Evolutionary conservation across 2,113 vertebrate genomes (phyloP), one percentile per base, ranked within the genome.

Genomic region (Cephalophus harveyi): DNA sequence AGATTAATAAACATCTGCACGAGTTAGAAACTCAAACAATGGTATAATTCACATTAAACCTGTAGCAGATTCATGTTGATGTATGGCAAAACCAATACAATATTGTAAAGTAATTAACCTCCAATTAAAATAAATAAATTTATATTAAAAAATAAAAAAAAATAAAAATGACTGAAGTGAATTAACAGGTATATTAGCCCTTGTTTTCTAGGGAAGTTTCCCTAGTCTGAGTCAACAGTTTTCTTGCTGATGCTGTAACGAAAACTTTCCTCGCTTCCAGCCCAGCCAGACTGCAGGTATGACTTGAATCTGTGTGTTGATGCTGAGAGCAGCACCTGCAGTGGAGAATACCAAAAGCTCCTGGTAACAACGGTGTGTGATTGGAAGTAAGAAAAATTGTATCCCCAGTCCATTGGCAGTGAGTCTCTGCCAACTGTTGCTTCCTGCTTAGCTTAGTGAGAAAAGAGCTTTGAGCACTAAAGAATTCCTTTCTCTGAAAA

Each of bases 231-330:
- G 76, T 97, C 3, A 6, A 52, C 60, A 50, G 6, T 3, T 50
- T 96, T 95, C 71, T 7, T 46, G 2, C 6, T 48, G 87, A 91
- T 64, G 87, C 7, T 43, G 33, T 27, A 25, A 16, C 46, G 71
- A 40, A 14, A 23, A 5, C 12, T 8, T 95, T 79, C 59, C 48
- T 92, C 91, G n/a, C 79, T 96, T 60, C 54, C 85, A 92, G 71
- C 64, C 30, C 0, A 87, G 60, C 79, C 96, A 92, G 13, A 19
- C 59, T 94, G 83, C 67, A 94, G 97, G 97, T 91, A 94, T 91
- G 60, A 91, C 88, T 97, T 97, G 94, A 97, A 96, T 98, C 97
- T 98, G 96, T 95, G 91, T 97, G 97, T 79, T 98, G 96, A 97
- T 97, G 93, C 91, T 94, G 64, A 48, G 54, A 91, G 2, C 87